These are phyloP conservation scores for Delia radicum DNA, from an alignment of 1,140 invertebrate species.

Conservation along the genomic window DNA sequence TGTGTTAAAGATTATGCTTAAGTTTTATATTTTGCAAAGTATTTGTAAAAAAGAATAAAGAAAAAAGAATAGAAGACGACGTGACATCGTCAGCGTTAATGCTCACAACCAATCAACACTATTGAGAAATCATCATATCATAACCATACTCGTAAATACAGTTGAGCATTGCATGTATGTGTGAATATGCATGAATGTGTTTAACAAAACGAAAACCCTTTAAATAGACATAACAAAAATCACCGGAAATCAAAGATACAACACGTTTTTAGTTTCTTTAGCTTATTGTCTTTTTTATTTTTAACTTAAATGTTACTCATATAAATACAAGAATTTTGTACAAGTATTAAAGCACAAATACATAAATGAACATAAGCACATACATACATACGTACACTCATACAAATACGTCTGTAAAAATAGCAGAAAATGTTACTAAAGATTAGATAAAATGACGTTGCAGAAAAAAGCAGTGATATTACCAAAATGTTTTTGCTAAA, in stretches of 20 bases:
- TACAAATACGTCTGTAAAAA: too few relatives aligned
- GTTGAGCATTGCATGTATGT: background rate
- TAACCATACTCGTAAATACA: background rate
- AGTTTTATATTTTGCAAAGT: background rate
- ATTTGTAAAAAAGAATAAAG: background rate
- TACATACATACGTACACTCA: too few relatives aligned
- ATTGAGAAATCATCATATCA: constrained; percentile 22
- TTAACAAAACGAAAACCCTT: constrained; percentile 1
- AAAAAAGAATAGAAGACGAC: background rate
- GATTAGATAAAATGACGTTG: too few relatives aligned
- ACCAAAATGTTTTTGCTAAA: too few relatives aligned
- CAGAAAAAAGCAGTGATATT: too few relatives aligned
- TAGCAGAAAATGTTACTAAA: too few relatives aligned
- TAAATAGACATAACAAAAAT: constrained; percentile 3
- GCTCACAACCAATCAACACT: background rate
- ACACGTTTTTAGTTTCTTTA: too few relatives aligned
- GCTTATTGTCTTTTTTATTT: too few relatives aligned
- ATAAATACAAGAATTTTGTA: too few relatives aligned
- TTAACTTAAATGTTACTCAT: too few relatives aligned
- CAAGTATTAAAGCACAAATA: too few relatives aligned
- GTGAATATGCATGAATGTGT: background rate
- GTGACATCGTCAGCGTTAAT: background rate
- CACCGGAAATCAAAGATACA: constrained; percentile 21
- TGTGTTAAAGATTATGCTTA: background rate
- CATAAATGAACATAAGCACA: too few relatives aligned